These are phyloP conservation scores for Pseudanteris insignis DNA, from an alignment of 2,888 invertebrate species.

Conservation along the genomic window DNA sequence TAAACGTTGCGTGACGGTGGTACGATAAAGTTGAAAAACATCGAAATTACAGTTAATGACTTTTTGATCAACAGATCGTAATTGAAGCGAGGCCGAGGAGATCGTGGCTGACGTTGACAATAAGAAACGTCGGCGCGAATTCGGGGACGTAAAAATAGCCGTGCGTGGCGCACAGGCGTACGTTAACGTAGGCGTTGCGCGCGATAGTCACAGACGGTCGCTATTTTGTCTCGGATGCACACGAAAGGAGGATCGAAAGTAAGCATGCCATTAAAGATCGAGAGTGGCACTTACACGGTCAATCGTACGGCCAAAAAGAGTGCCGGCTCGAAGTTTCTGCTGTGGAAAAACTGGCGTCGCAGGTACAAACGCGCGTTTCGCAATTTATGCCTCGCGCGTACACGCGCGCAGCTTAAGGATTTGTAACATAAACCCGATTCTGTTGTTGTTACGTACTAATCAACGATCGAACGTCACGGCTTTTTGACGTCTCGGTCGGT, in stretches of 20 bases:
- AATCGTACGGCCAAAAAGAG: slow-evolving; percentile 57
- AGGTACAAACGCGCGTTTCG: slow-evolving; percentile 52
- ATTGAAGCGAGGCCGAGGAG: neutral
- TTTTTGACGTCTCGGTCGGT: slow-evolving; percentile 8
- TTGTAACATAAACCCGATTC: slow-evolving; percentile 21
- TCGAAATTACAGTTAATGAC: too few species aligned
- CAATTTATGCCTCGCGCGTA: slow-evolving; percentile 12
- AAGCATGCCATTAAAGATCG: slow-evolving; percentile 63
- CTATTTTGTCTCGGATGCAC: slow-evolving; percentile 31
- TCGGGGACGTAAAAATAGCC: neutral
- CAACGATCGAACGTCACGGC: slow-evolving; percentile 14
- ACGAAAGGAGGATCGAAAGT: slow-evolving; percentile 18
- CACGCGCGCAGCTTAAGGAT: too few species aligned
- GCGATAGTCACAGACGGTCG: slow-evolving; percentile 26
- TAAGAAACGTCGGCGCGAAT: neutral
- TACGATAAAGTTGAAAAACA: too few species aligned
- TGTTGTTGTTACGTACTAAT: slow-evolving; percentile 22
- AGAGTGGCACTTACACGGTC: slow-evolving; percentile 63
- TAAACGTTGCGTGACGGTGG: neutral
- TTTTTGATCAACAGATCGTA: too few species aligned
- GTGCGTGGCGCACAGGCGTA: neutral
- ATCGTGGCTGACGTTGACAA: neutral
- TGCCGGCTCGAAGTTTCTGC: slow-evolving; percentile 58
- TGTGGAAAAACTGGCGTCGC: slow-evolving; percentile 64
- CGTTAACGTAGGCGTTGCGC: too few species aligned